Evolutionary conservation across 2,797 vertebrate species (phyloP), one percentile per base, ranked within the genome.

Genomic region (Erethizon dorsatum): DNA sequence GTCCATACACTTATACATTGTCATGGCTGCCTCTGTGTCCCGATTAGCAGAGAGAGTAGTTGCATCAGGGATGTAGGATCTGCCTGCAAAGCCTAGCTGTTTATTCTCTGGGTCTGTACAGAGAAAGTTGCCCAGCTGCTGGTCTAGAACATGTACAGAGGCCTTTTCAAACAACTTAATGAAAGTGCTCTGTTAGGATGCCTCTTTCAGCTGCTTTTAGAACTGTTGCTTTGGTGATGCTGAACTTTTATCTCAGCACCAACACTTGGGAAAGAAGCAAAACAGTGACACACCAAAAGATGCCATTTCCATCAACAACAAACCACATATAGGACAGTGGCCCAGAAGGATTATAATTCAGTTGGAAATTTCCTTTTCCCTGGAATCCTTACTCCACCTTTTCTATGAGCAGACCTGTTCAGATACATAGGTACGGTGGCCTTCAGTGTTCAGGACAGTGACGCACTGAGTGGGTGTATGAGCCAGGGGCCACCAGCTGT

Each of bases 31-130:
- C 26, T 41, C 28, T 6, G 24, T 6, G 18, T 57, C 63, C 6
- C 24, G 3, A 0, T 37, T 2, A 4, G 59, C 63, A 10, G 41
- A 31, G 9, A 3, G 37, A 17, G 24, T 0, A 5, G 17, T 20
- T 56, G 47, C 17, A 0, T 1, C 50, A 0, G 9, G 69, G 45
- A 18, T 73, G 31, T 0, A 0, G 0, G 0, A 12, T 37, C 69
- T 31, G 52, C 33, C 85, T 3, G 0, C 31, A 2, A 22, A 75
- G 47, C 67, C 67, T 2, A 31, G 61, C 1, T 13, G 2, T 14
- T 14, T 7, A 0, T n/a, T 59, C 56, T 45, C 50, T 0, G 33
- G 17, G 67, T 79, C 57, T 45, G 79, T 37, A 9, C 69, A 54
- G 92, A 63, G 18, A 37, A 67, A 6, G 31, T 6, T 22, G 2